Base-by-base conservation (phyloP, 1,140 invertebrate species). In the Neomicropteryx cornuta region DNA sequence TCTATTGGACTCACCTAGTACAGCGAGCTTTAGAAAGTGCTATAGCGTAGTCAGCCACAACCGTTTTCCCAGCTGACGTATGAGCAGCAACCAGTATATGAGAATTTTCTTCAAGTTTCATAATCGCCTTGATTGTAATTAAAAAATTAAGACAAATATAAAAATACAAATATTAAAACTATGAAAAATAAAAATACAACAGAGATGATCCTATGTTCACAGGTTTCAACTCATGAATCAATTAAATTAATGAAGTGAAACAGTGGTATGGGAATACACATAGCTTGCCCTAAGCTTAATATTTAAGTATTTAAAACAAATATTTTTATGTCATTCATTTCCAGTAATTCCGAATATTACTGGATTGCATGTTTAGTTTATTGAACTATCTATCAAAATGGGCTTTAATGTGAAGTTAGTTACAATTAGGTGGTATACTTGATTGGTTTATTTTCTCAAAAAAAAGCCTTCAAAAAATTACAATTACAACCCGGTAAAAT, bases 51-150 rank as follows among this genome's bases (percentile, higher is more conserved):
- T 99, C 96, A 2, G 97, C 97, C 10, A 99, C 92, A 1, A 97
- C 95, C 2, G 97, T 99, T 71, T 99, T 99, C 13, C 96, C 97
- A 3, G 97, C 96, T 1, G 95, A 99, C 1, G 96, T 99, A 59
- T 99, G 97, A 10, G 96, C 97, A 5, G 96, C 90, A 1, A 99
- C 93, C 69, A 99, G 98, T 2, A 99, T 92, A 65, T 93, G 91
- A 46, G 93, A 81, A 30, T 87, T 81, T 51, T 92, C 81, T 70
- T 99, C 95, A 24, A 99, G 66, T 59, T 87, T 88, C 6, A 97
- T 58, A 48, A 99, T 92, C 5, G 96, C 94, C 70, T 90, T 70
- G 18, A 53, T 57, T 18, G 34, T 18, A 24, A 20, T 19, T 13
- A 2, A 18, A 19, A 46, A 50, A 44, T 23, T 21, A 23, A 33